Evolutionary conservation across 2,797 vertebrate species (phyloP).

Genomic region (Neolamprologus multifasciatus): DNA sequence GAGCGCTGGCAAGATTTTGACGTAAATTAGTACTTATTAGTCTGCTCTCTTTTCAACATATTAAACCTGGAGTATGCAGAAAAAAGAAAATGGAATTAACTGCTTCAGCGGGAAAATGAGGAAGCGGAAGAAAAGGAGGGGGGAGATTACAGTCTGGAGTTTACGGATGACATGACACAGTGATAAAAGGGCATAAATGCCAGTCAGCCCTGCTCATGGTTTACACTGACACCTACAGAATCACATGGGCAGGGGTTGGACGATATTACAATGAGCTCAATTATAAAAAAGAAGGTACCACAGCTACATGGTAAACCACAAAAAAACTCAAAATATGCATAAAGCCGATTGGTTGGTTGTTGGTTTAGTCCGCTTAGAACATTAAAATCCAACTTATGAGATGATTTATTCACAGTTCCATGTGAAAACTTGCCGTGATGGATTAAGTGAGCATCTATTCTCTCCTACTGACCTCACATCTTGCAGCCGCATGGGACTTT

Average conservation of each 20-base stretch:
- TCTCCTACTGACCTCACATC: conserved; percentile 44
- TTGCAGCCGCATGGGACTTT: conserved; percentile 54
- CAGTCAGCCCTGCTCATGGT: background rate
- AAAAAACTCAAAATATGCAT: background rate
- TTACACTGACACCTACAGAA: conserved; percentile 19
- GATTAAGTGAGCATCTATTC: conserved; percentile 17
- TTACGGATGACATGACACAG: conserved; percentile 55
- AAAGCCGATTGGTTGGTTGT: background rate
- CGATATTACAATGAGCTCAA: background rate
- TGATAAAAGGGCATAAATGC: conserved; percentile 45
- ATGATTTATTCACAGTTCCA: background rate
- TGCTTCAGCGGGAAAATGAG: conserved; percentile 27
- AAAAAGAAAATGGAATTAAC: conserved; percentile 41
- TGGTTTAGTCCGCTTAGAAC: background rate
- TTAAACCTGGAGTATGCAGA: conserved; percentile 38
- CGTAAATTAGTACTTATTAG: conserved; percentile 67
- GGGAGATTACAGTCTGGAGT: conserved; percentile 41
- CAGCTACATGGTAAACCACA: background rate
- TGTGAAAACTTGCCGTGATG: background rate
- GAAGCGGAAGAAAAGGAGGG: background rate
- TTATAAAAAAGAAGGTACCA: background rate
- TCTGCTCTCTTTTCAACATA: conserved; percentile 52
- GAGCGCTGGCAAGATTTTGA: conserved; percentile 51
- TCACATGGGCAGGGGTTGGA: background rate
- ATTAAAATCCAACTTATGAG: background rate